These are phyloP conservation scores for Cathartes aura DNA, from an alignment of 2,113 vertebrate species.

Conservation along the genomic window DNA sequence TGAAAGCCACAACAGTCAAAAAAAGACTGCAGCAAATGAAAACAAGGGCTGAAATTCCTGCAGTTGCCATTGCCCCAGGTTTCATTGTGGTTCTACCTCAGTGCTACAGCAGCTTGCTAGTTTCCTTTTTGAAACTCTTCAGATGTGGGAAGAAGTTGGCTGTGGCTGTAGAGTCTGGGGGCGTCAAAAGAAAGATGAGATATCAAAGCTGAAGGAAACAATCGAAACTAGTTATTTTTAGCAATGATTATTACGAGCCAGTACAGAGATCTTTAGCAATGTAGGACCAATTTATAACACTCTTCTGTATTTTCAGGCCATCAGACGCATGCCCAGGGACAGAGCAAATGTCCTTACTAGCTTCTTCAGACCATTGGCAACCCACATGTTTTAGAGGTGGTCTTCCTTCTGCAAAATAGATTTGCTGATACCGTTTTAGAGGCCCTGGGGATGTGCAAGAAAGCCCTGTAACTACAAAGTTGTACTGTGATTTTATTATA, in stretches of 20 bases:
- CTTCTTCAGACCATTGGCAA: not conserved
- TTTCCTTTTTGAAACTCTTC: constrained; percentile 48
- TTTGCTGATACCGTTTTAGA: not conserved
- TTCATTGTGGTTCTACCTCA: not conserved
- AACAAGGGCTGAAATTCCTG: not conserved
- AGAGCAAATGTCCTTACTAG: not conserved
- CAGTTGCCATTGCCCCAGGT: not conserved
- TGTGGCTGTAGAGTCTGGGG: not conserved
- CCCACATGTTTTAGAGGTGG: not conserved
- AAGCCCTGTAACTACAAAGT: not conserved
- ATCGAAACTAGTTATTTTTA: constrained; percentile 19
- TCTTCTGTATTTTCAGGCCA: not conserved
- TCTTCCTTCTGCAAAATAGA: not conserved
- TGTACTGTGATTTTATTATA: not conserved
- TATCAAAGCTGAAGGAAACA: constrained; percentile 45
- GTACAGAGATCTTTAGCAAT: not conserved
- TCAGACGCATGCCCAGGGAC: not conserved
- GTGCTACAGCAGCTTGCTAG: not conserved
- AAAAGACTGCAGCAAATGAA: not conserved
- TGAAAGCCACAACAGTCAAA: constrained; percentile 27
- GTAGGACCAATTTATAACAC: not conserved
- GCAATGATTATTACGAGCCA: not conserved
- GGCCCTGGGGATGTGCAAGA: not conserved
- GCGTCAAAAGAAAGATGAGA: not conserved
- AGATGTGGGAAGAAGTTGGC: constrained; percentile 35